Conservation (phyloP, 2,797 vertebrate genomes). For the Alfaro cultratus region DNA sequence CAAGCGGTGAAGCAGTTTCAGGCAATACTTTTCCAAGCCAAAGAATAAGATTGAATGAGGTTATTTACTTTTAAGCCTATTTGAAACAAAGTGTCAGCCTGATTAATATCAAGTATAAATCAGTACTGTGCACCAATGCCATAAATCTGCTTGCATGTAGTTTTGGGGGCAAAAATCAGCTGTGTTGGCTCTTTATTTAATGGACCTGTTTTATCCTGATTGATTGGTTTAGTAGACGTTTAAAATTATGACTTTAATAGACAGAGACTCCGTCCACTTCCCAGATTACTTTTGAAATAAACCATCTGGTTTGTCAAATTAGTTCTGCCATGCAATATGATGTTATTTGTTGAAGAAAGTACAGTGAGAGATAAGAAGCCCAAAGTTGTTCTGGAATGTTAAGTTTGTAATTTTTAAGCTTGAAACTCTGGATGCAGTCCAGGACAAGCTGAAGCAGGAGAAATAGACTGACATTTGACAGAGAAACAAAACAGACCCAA, state of each 20-base stretch:
- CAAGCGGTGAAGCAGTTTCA: neutral
- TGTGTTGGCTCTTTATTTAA: neutral
- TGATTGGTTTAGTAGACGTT: neutral
- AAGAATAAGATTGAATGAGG: neutral
- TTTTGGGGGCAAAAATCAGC: neutral
- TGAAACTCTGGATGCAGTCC: neutral
- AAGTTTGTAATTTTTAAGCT: neutral
- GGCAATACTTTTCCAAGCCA: neutral
- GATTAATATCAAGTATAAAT: neutral
- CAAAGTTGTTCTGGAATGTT: neutral
- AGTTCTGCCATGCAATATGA: neutral
- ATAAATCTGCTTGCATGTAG: neutral
- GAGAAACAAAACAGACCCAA: neutral
- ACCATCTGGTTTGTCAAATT: neutral
- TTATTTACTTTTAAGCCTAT: neutral
- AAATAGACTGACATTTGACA: neutral
- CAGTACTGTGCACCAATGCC: neutral
- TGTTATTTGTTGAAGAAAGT: neutral
- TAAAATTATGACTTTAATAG: constrained; percentile 5
- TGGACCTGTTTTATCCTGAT: neutral
- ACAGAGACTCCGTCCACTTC: neutral
- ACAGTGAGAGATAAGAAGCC: neutral
- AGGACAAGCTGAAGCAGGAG: neutral
- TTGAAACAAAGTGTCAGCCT: neutral
- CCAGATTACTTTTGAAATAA: neutral